These are phyloP conservation scores for Stomatorhinus ivindoensis DNA, from an alignment of 2,113 vertebrate species.

Conservation along the genomic window DNA sequence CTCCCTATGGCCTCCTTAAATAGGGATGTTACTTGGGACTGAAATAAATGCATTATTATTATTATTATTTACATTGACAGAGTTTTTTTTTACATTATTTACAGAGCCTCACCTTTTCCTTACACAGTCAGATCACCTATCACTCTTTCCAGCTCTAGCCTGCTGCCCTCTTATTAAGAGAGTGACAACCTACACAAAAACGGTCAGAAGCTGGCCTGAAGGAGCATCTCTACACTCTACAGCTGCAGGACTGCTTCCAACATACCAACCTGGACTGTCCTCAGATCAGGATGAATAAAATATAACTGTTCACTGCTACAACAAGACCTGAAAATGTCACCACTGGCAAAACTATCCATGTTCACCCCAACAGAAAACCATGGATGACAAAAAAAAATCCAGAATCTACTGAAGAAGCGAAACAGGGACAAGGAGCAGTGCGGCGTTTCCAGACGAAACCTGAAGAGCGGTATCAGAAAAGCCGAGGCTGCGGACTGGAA, in stretches of 20 bases:
- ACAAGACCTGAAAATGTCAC: constrained; percentile 8
- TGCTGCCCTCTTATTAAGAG: neutral
- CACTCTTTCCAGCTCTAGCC: neutral
- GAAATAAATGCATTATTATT: too few relatives aligned
- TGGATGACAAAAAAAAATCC: neutral
- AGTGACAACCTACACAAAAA: neutral
- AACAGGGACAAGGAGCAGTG: neutral
- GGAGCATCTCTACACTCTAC: neutral
- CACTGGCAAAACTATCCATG: neutral
- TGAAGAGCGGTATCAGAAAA: neutral
- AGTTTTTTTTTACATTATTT: too few relatives aligned
- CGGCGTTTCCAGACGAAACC: neutral
- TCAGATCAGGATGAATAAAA: neutral
- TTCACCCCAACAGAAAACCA: neutral
- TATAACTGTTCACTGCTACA: neutral
- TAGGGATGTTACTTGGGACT: too few relatives aligned
- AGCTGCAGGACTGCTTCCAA: neutral
- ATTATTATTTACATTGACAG: too few relatives aligned
- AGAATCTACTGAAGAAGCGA: neutral
- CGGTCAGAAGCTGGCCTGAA: neutral
- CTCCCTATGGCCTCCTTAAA: too few relatives aligned
- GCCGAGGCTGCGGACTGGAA: neutral
- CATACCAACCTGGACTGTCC: neutral
- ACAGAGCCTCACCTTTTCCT: neutral
- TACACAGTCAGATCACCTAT: neutral